A percentile compares a stretch with the other conserved stretches of the same genome.
Conservation (phyloP, 2,888 invertebrate species). For the Agonopterix alstromeriana region DNA sequence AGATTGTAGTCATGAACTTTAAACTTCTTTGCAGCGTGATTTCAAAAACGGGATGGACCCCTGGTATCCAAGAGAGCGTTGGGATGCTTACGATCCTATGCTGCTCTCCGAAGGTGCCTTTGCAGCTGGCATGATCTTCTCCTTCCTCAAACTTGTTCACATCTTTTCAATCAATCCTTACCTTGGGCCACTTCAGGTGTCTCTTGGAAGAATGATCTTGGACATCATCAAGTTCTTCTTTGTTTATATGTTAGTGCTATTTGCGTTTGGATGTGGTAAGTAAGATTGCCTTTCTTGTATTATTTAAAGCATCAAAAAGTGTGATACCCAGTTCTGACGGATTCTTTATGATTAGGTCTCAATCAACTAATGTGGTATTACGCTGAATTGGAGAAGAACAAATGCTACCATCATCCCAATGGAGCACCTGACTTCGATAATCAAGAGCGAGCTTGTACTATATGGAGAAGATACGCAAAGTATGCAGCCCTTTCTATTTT, state of each 20-base stretch:
- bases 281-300: conserved; percentile 1
- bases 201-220: conserved; percentile 94
- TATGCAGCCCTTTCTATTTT: conserved; percentile 34
- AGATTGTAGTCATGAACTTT: neutral
- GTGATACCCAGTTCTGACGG: too few species aligned
- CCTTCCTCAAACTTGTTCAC: conserved; percentile 95
- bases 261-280: conserved; percentile 97
- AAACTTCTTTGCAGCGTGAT: conserved; percentile 83
- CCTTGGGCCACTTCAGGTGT: conserved; percentile 94
- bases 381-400: conserved; percentile 90
- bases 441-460: conserved; percentile 88
- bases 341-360: conserved; percentile 73
- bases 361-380: conserved; percentile 96
- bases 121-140: conserved; percentile 98
- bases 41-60: conserved; percentile 83
- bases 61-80: conserved; percentile 91
- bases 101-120: conserved; percentile 95
- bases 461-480: conserved; percentile 94
- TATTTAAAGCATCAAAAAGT: too few species aligned
- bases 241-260: conserved; percentile 93
- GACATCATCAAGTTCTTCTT: conserved; percentile 98
- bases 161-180: conserved; percentile 98
- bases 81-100: conserved; percentile 98
- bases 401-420: conserved; percentile 85
- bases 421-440: conserved; percentile 90